Evolutionary conservation across 2,797 vertebrate species (phyloP), one percentile per base, ranked within the genome.

Genomic region (Agapornis canus): DNA sequence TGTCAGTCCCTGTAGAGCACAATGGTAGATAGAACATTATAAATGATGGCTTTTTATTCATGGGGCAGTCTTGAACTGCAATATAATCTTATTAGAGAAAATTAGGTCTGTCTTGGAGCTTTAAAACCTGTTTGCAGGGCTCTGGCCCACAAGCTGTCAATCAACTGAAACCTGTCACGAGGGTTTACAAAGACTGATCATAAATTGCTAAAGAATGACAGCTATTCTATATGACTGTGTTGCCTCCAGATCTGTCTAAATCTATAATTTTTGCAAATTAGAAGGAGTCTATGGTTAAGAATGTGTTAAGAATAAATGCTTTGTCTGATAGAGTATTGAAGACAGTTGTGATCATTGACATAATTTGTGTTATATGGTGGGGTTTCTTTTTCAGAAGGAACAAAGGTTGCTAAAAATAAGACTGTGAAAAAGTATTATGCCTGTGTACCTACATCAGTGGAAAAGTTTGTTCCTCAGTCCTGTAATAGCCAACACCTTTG

Each of bases 21-120:
- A 71, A 35, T 9, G 52, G 43, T 40, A 60, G 60, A 65, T 14
- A 84, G 72, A 95, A 45, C 15, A 29, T 89, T 94, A 48, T 71
- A 90, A 95, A 95, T 80, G 3, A 39, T 52, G 52, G 5, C 4
- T 31, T 87, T 83, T 86, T 92, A 87, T 88, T 95, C 80, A 86
- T 37, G 85, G 35, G 49, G 9, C 49, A 90, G 76, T 90, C 29
- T 64, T 69, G 60, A 89, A 56, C 54, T 72, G 56, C 7, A 3
- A 61, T 61, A 52, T 59, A 73, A 89, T 69, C 37, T 79, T 93
- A 77, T 61, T 70, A 92, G 45, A 51, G 49, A 91, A 93, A 76
- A 92, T 84, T 63, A 78, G 16, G 32, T 43, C 56, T 64, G 29
- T 65, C 61, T 71, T 89, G 65, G 64, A 79, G 51, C 63, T 95